Conservation (phyloP, 92 coral and sea anemone species). For the Chrysogorgia sp. region DNA sequence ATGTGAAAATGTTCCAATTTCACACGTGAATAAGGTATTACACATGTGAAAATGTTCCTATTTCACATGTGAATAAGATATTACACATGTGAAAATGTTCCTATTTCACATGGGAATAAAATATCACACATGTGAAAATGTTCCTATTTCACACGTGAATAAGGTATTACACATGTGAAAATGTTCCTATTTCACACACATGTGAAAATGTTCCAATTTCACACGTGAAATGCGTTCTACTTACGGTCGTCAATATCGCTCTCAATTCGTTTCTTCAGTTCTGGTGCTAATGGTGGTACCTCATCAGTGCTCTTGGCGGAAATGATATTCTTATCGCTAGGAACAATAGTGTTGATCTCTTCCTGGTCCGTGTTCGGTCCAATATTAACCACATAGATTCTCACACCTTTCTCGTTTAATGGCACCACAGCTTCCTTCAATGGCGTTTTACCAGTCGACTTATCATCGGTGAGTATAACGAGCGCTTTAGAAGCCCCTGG, state of each 20-base stretch:
- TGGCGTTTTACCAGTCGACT: constrained; percentile 45
- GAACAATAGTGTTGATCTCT: constrained; percentile 50
- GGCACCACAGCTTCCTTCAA: constrained; percentile 49
- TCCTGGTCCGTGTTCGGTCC: constrained; percentile 58
- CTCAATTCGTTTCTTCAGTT: constrained; percentile 58
- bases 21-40: no score
- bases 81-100: no score
- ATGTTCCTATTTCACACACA: no score
- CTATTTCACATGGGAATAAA: neutral
- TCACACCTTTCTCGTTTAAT: constrained; percentile 60
- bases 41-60: no score
- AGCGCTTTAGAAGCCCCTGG: constrained; percentile 49
- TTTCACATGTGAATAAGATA: no score
- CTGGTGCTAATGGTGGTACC: constrained; percentile 54
- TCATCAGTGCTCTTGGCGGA: constrained; percentile 45
- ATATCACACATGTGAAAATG: no score
- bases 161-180: no score
- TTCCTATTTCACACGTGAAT: neutral
- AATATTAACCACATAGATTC: constrained; percentile 66
- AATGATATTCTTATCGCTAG: constrained; percentile 56
- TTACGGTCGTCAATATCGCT: constrained; percentile 56
- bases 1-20: no score
- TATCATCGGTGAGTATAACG: constrained; percentile 48
- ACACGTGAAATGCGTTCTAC: neutral
- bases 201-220: no score